A percentile compares a stretch with the other conserved stretches of the same genome.
Conservation (phyloP, 2,888 invertebrate species). For the Yponomeuta plumbellus region DNA sequence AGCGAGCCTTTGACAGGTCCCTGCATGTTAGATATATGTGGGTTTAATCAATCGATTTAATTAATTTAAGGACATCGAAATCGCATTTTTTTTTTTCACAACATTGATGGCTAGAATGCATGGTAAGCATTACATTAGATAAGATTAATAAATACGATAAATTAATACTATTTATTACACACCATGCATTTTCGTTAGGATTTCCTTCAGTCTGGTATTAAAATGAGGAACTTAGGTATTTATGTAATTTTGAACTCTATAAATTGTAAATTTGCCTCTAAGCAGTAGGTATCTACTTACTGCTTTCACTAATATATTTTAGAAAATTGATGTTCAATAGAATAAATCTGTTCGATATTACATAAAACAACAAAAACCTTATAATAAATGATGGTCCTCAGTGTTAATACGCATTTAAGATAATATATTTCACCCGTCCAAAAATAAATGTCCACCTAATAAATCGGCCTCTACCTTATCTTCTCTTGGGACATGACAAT, state of each 20-base stretch:
- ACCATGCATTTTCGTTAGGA: no score
- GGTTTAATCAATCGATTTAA: conserved; percentile 36
- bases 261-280: no score
- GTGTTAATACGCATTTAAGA: conserved; percentile 74
- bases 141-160: no score
- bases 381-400: conserved; percentile 62
- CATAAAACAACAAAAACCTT: conserved; percentile 23
- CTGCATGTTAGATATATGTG: conserved; percentile 55
- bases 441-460: conserved; percentile 72
- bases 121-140: no score
- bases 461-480: conserved; percentile 69
- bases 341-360: not conserved
- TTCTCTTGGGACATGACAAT: conserved; percentile 61
- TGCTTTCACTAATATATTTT: not conserved
- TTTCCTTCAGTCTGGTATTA: no score
- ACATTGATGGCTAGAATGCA: no score
- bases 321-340: not conserved
- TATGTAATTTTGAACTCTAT: no score
- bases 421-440: conserved; percentile 68
- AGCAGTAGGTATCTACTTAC: not conserved
- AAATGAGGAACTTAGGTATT: no score
- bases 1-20: conserved; percentile 49
- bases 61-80: not conserved
- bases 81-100: not conserved
- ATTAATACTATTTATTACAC: no score